A percentile compares a stretch with the other conserved stretches of the same genome.
phyloP scores from a whole-genome alignment of 2,888 invertebrate genomes.

The Megastigmus dorsalis region DNA sequence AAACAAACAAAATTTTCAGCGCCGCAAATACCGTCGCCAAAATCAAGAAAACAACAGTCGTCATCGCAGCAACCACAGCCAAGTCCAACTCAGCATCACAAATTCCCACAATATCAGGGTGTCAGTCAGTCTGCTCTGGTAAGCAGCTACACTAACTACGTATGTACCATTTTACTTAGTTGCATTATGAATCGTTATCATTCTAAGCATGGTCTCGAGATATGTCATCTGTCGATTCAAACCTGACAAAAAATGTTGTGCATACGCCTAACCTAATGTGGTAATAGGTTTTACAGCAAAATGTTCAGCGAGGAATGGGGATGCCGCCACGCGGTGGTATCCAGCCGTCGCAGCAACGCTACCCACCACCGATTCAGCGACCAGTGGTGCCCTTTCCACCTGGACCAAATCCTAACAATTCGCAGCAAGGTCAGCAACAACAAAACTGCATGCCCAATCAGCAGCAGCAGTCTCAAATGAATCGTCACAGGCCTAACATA shows the following conservation, averaged over 20 bases:
- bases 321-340: constrained; percentile 71
- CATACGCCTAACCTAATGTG: neutral
- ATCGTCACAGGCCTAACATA: constrained; percentile 70
- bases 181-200: constrained; percentile 59
- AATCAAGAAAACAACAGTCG: constrained; percentile 77
- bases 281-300: constrained; percentile 67
- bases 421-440: constrained; percentile 65
- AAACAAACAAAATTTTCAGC: constrained; percentile 67
- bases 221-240: neutral
- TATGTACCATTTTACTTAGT: constrained; percentile 72
- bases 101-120: constrained; percentile 76
- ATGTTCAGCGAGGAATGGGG: constrained; percentile 72
- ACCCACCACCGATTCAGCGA: constrained; percentile 77
- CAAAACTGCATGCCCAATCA: constrained; percentile 72
- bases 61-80: constrained; percentile 76
- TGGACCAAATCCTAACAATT: constrained; percentile 72
- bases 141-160: constrained; percentile 71
- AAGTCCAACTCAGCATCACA: constrained; percentile 78
- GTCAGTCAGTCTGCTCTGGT: constrained; percentile 75
- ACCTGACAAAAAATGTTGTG: neutral
- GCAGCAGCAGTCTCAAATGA: constrained; percentile 68
- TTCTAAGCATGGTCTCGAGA: constrained; percentile 38
- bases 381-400: constrained; percentile 76
- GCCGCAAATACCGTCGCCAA: constrained; percentile 78
- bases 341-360: constrained; percentile 71